Evolutionary conservation across 2,888 invertebrate species (phyloP).

Genomic region (Tenthredo livida): DNA sequence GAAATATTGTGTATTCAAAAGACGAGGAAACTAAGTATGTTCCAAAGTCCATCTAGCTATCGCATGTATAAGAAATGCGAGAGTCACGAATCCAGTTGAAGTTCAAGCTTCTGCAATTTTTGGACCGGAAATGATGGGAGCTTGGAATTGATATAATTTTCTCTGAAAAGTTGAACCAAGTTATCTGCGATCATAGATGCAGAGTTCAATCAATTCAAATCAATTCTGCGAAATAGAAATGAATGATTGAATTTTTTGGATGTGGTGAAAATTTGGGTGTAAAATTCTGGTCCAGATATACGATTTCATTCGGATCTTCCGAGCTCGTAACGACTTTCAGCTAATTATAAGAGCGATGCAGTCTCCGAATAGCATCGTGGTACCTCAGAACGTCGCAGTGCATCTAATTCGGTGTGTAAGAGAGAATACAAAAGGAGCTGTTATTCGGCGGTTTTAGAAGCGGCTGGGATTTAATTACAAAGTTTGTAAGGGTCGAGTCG

Average conservation of each 20-base stretch:
- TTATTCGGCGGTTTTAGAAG: background rate
- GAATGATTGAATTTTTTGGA: background rate
- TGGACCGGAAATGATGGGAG: background rate
- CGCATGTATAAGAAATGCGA: no score
- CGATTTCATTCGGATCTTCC: background rate
- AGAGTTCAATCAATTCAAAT: no score
- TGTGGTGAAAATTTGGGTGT: background rate
- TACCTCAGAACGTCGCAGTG: slow-evolving; percentile 11
- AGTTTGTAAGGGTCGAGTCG: background rate
- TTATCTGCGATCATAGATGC: no score
- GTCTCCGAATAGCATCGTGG: slow-evolving; percentile 28
- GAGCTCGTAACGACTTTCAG: slow-evolving; percentile 1
- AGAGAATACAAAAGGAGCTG: slow-evolving; percentile 24
- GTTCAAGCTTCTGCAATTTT: background rate
- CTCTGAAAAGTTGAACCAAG: no score
- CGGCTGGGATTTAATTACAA: slow-evolving; percentile 31
- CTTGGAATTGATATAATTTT: no score
- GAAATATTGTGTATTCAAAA: no score
- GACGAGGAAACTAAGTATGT: no score
- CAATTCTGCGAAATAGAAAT: background rate
- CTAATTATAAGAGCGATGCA: slow-evolving; percentile 34
- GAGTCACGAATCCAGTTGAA: no score
- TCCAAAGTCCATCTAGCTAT: no score
- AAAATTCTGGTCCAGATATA: background rate
- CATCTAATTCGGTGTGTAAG: slow-evolving; percentile 1